phyloP scores from a whole-genome alignment of 2,113 vertebrate species.

The Alethe castanea region DNA sequence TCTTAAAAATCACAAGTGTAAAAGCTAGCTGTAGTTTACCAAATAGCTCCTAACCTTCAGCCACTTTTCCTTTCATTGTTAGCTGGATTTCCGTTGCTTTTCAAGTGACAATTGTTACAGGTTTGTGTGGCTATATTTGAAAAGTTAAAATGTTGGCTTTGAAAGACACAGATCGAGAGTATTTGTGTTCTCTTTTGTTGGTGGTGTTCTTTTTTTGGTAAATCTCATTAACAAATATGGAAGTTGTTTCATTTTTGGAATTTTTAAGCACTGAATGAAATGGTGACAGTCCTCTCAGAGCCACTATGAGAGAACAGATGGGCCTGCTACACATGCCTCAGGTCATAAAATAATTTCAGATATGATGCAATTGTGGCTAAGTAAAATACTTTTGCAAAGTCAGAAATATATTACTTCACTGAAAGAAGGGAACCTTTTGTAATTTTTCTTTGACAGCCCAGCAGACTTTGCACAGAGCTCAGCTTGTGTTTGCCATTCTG shows the following conservation, averaged over 20 bases:
- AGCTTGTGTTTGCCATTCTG: slow-evolving; percentile 74
- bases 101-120: neutral
- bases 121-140: neutral
- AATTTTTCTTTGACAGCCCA: slow-evolving; percentile 68
- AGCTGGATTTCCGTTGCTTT: slow-evolving; percentile 4
- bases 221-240: slow-evolving; percentile 59
- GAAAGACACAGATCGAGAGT: neutral
- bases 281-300: slow-evolving; percentile 60
- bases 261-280: slow-evolving; percentile 63
- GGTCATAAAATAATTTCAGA: slow-evolving; percentile 76
- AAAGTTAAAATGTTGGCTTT: slow-evolving; percentile 31
- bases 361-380: slow-evolving; percentile 68
- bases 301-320: slow-evolving; percentile 74
- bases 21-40: slow-evolving; percentile 51
- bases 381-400: slow-evolving; percentile 69
- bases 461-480: slow-evolving; percentile 57
- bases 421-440: slow-evolving; percentile 53
- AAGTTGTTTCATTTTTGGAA: slow-evolving; percentile 55
- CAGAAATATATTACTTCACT: slow-evolving; percentile 69
- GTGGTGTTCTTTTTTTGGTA: neutral
- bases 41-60: slow-evolving; percentile 40
- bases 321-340: slow-evolving; percentile 45
- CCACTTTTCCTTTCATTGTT: slow-evolving; percentile 2
- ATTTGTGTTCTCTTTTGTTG: slow-evolving; percentile 7
- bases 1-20: slow-evolving; percentile 71